phyloP scores from a whole-genome alignment of 2,888 invertebrate genomes.

The Machimus rusticus region DNA sequence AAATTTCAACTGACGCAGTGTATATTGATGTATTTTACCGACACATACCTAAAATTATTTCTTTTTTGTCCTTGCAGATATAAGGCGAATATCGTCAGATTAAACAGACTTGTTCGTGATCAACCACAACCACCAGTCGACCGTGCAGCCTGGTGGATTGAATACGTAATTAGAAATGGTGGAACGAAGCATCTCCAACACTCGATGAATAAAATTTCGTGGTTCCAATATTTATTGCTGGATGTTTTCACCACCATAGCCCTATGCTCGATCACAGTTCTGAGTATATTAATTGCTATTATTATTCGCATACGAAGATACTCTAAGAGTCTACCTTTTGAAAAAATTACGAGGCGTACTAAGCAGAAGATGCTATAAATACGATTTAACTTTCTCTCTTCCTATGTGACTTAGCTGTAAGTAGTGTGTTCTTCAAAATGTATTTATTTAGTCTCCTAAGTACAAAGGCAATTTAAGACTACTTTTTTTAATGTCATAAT shows the following conservation, averaged over 20 bases:
- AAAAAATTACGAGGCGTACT: conserved; percentile 51
- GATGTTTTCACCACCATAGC: conserved; percentile 50
- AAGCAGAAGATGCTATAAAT: conserved; percentile 3
- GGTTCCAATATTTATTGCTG: conserved; percentile 52
- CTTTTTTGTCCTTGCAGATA: conserved; percentile 47
- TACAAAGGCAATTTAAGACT: not conserved
- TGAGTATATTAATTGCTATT: conserved; percentile 9
- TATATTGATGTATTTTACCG: too few species aligned
- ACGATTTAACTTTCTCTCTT: not conserved
- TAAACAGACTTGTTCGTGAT: conserved; percentile 49
- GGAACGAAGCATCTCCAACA: conserved; percentile 50
- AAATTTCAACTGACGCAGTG: too few species aligned
- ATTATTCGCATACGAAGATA: conserved; percentile 50
- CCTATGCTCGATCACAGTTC: conserved; percentile 4
- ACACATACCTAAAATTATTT: not conserved
- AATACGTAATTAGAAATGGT: conserved; percentile 51
- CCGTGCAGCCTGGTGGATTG: conserved; percentile 53
- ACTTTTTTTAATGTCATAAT: conserved; percentile 3
- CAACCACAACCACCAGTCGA: conserved; percentile 51
- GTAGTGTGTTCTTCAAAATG: not conserved
- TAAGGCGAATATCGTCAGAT: conserved; percentile 49
- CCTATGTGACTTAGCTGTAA: not conserved
- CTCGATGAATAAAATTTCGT: conserved; percentile 48
- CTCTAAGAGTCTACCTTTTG: conserved; percentile 52
- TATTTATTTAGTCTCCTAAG: not conserved